Evolutionary conservation across 92 coral and sea anemone species (phyloP).

Genomic region (Palythoa caribaeorum): DNA sequence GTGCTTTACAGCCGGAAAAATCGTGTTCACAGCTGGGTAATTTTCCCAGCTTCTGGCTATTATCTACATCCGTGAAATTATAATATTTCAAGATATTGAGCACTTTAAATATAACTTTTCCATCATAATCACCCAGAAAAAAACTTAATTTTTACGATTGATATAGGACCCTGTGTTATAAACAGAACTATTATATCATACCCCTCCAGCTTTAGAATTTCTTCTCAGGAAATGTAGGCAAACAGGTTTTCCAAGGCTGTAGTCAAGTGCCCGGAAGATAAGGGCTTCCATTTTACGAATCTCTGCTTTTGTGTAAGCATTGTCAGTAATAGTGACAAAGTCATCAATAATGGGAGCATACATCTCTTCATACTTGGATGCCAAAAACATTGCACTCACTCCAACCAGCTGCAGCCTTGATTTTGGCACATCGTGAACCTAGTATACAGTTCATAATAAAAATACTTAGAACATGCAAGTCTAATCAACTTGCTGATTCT

Average conservation of each 20-base stretch:
- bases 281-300: slow-evolving; percentile 88
- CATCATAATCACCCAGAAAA: no score
- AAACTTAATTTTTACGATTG: no score
- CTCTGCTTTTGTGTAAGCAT: slow-evolving; percentile 78
- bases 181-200: slow-evolving; percentile 11
- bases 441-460: background rate
- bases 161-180: background rate
- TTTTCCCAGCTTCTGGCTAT: no score
- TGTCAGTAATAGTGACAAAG: slow-evolving; percentile 97
- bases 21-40: no score
- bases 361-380: slow-evolving; percentile 98
- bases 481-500: no score
- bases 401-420: slow-evolving; percentile 88
- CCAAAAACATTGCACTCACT: slow-evolving; percentile 96
- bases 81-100: no score
- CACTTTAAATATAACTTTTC: no score
- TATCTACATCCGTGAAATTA: no score
- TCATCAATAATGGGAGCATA: slow-evolving; percentile 96
- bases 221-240: slow-evolving; percentile 94
- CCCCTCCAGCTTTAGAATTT: slow-evolving; percentile 97
- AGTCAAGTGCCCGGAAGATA: slow-evolving; percentile 77
- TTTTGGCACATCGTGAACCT: slow-evolving; percentile 74
- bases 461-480: no score
- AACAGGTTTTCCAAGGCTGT: slow-evolving; percentile 91
- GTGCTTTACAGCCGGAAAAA: no score